Evolutionary conservation across 2,797 vertebrate genomes (phyloP).

Genomic region (Tauraco hartlaubi): DNA sequence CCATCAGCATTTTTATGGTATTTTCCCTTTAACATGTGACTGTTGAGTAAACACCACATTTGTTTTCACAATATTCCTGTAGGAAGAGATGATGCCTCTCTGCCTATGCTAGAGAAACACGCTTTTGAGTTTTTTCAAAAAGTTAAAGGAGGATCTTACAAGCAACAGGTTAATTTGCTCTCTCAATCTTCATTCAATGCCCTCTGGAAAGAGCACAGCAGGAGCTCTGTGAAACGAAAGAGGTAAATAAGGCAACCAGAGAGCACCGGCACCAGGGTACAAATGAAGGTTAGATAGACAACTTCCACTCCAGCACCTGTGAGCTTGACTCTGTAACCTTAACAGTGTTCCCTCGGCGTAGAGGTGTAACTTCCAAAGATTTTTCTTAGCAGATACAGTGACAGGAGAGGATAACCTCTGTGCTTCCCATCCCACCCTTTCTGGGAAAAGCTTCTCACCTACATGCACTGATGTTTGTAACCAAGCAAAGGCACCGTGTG

Average conservation of each 20-base stretch:
- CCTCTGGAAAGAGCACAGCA: neutral
- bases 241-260: slow-evolving; percentile 9
- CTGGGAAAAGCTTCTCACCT: neutral
- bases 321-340: neutral
- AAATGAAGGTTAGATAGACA: slow-evolving; percentile 41
- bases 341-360: rapidly evolving
- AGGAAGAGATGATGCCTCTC: neutral
- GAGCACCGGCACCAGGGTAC: neutral
- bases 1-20: neutral
- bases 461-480: neutral
- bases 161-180: neutral
- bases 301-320: neutral
- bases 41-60: neutral
- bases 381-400: neutral
- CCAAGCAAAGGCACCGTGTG: slow-evolving; percentile 20
- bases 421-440: neutral
- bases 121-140: neutral
- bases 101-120: neutral
- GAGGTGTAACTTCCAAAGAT: neutral
- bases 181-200: neutral
- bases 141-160: neutral
- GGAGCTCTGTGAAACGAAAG: neutral
- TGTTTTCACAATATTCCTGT: neutral
- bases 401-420: neutral
- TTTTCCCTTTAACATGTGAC: neutral